Conservation (phyloP, 2,888 invertebrate species). For the Andrena camellia region DNA sequence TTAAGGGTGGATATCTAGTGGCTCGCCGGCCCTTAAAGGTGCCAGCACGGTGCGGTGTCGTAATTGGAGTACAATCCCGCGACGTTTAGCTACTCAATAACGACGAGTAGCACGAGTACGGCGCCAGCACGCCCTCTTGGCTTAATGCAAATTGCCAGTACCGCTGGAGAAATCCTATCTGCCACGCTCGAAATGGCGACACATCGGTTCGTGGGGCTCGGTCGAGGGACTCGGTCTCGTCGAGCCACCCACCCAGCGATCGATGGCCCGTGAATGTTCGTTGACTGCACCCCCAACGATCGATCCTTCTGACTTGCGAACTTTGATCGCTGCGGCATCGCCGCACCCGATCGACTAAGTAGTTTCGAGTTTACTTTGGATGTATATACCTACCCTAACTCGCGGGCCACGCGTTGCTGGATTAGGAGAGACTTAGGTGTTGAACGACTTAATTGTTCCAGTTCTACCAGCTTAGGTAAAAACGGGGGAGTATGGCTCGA, state of each 20-base stretch:
- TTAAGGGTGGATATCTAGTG: conserved; percentile 26
- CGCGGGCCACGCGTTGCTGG: neutral
- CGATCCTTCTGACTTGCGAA: neutral
- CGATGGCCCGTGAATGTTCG: neutral
- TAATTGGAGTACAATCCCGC: conserved; percentile 74
- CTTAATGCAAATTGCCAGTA: conserved; percentile 64
- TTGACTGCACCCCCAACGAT: neutral
- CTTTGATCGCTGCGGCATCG: neutral
- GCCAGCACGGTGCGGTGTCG: conserved; percentile 43
- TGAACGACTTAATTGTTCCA: neutral
- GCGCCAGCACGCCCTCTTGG: conserved; percentile 52
- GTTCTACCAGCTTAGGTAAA: neutral
- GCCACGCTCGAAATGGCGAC: conserved; percentile 25
- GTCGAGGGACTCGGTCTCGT: conserved; percentile 1
- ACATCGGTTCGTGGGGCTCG: conserved; percentile 38
- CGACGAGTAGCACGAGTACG: conserved; percentile 68
- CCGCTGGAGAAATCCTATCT: conserved; percentile 46
- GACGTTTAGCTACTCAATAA: conserved; percentile 74
- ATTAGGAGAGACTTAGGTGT: neutral
- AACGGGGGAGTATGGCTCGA: neutral
- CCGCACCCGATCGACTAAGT: neutral
- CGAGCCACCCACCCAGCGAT: neutral
- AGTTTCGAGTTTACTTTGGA: neutral
- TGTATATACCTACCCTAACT: neutral
- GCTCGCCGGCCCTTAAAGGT: conserved; percentile 47